These are phyloP conservation scores for Zaprionus vittiger DNA, from an alignment of 1,140 invertebrate species.

Conservation along the genomic window DNA sequence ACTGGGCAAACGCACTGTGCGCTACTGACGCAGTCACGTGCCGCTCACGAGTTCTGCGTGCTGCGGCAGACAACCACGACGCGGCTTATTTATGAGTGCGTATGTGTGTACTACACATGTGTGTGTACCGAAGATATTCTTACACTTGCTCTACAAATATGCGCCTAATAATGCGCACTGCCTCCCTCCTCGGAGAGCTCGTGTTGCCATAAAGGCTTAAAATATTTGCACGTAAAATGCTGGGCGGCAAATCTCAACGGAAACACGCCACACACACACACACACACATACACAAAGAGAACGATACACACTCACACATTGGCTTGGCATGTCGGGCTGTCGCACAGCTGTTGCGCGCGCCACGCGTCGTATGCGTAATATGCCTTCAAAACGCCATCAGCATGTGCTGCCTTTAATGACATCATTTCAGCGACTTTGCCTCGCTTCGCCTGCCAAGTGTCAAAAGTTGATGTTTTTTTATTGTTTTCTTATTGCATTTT, in stretches of 20 bases:
- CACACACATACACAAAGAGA: neutral
- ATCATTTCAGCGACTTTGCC: slow-evolving; percentile 62
- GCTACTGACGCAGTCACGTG: slow-evolving; percentile 73
- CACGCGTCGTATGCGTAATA: slow-evolving; percentile 76
- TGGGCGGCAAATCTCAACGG: slow-evolving; percentile 71
- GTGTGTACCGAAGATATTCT: slow-evolving; percentile 42
- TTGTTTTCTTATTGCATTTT: slow-evolving; percentile 76
- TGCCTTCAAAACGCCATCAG: slow-evolving; percentile 77
- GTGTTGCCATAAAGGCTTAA: slow-evolving; percentile 69
- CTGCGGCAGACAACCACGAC: slow-evolving; percentile 48
- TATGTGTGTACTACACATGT: neutral
- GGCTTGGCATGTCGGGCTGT: slow-evolving; percentile 33
- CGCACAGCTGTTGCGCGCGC: slow-evolving; percentile 71
- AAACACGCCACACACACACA: slow-evolving; percentile 27
- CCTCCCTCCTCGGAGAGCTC: neutral
- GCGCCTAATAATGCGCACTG: slow-evolving; percentile 70
- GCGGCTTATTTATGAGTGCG: neutral
- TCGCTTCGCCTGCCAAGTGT: slow-evolving; percentile 67
- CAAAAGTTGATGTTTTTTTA: slow-evolving; percentile 76
- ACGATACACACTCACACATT: slow-evolving; percentile 16
- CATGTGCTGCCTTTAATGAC: slow-evolving; percentile 82
- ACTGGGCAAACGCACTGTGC: slow-evolving; percentile 21
- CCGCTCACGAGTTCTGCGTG: slow-evolving; percentile 41
- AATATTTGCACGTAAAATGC: slow-evolving; percentile 79
- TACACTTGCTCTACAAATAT: slow-evolving; percentile 77